These are phyloP conservation scores for Pseudoips prasinana DNA, from an alignment of 2,888 invertebrate species.

Conservation along the genomic window DNA sequence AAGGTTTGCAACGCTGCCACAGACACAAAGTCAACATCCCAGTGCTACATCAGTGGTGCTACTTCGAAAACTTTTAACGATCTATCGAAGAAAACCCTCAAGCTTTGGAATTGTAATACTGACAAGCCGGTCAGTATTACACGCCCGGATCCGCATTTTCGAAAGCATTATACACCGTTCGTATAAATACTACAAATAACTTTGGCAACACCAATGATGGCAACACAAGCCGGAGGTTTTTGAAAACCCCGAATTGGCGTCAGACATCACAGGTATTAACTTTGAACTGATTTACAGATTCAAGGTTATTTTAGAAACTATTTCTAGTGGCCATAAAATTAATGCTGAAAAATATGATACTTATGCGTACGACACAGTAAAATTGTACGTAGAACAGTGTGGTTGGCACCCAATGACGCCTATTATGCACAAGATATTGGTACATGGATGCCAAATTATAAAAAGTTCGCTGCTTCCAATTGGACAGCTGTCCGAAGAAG, in stretches of 20 bases:
- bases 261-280: too few relatives aligned
- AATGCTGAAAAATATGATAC: conserved; percentile 17
- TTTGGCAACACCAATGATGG: too few relatives aligned
- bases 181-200: conserved; percentile 21
- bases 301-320: too few relatives aligned
- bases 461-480: conserved; percentile 2
- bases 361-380: conserved; percentile 28
- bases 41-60: conserved; percentile 42
- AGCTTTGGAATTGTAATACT: conserved; percentile 29
- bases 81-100: conserved; percentile 4
- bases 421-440: too few relatives aligned
- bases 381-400: conserved; percentile 38
- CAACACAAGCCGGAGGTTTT: too few relatives aligned
- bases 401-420: conserved; percentile 40
- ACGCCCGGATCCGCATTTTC: conserved; percentile 27
- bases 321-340: conserved; percentile 29
- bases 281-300: too few relatives aligned
- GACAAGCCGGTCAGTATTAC: conserved; percentile 39
- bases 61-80: conserved; percentile 46
- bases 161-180: conserved; percentile 22
- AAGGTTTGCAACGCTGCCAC: conserved; percentile 46
- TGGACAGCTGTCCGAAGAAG: too few relatives aligned
- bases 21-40: conserved; percentile 33
- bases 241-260: conserved; percentile 28
- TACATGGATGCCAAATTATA: conserved; percentile 20